phyloP scores from a whole-genome alignment of 2,113 vertebrate genomes.

The Solenodon paradoxus region DNA sequence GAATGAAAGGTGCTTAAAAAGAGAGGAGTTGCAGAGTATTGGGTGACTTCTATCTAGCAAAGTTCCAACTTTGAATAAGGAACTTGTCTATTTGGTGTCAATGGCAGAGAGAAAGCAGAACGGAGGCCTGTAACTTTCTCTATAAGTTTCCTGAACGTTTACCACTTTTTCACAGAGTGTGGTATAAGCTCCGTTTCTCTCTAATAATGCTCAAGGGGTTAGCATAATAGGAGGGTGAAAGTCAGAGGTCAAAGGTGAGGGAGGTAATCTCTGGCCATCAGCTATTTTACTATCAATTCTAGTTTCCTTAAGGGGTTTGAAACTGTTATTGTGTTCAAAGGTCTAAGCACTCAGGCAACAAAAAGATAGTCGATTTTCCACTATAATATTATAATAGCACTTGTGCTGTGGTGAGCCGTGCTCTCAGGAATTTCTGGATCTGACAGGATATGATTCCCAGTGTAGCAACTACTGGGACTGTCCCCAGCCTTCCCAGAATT shows the following conservation, averaged over 20 bases:
- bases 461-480: too few species aligned
- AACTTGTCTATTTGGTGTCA: constrained; percentile 31
- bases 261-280: constrained; percentile 66
- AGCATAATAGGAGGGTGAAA: constrained; percentile 61
- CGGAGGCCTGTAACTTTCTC: neutral
- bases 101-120: constrained; percentile 47
- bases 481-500: neutral
- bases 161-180: neutral
- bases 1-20: neutral
- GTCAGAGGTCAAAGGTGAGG: constrained; percentile 22
- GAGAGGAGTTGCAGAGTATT: neutral
- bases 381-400: neutral
- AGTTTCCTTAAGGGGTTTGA: constrained; percentile 78
- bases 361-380: constrained; percentile 13
- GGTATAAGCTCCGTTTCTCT: constrained; percentile 37
- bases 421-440: neutral
- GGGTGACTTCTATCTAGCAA: neutral
- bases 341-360: constrained; percentile 69
- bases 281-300: constrained; percentile 76
- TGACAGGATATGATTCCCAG: neutral
- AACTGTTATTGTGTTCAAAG: constrained; percentile 80
- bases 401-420: neutral
- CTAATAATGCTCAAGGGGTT: constrained; percentile 61
- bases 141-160: constrained; percentile 35
- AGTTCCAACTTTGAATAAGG: neutral